These are phyloP conservation scores for Chaenogobius annularis DNA, from an alignment of 2,113 vertebrate species.

Conservation along the genomic window DNA sequence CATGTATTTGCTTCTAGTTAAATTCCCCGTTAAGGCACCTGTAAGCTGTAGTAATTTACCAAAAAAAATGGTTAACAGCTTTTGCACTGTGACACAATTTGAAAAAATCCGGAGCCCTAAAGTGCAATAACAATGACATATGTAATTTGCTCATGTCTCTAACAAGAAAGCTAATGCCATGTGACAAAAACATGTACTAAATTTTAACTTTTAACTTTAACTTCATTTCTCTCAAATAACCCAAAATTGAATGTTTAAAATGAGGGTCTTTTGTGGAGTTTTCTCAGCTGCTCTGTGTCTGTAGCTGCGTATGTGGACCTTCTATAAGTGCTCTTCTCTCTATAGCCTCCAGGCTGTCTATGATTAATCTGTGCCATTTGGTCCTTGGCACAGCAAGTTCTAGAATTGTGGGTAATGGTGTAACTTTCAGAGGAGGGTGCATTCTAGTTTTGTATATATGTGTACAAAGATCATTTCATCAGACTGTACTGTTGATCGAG, in stretches of 20 bases:
- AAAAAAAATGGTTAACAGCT: neutral
- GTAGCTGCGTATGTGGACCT: conserved; percentile 11
- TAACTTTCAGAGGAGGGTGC: conserved; percentile 39
- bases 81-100: neutral
- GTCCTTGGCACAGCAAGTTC: conserved; percentile 55
- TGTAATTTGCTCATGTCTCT: neutral
- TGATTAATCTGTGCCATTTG: conserved; percentile 66
- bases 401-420: conserved; percentile 66
- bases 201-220: too few species aligned
- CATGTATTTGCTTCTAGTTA: neutral
- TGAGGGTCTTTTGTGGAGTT: neutral
- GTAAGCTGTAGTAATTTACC: neutral
- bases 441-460: conserved; percentile 15
- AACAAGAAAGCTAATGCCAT: too few species aligned
- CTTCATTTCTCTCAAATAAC: neutral
- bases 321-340: conserved; percentile 30
- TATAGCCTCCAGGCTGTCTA: conserved; percentile 25
- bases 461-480: conserved; percentile 53
- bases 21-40: neutral
- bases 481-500: conserved; percentile 3
- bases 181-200: neutral
- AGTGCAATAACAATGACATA: neutral
- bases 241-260: neutral
- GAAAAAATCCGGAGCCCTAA: too few species aligned
- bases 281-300: conserved; percentile 1